Percentiles rank a stretch among this genome's conserved stretches.
Conservation (phyloP, 2,888 invertebrate genomes). For the Spisula solida region DNA sequence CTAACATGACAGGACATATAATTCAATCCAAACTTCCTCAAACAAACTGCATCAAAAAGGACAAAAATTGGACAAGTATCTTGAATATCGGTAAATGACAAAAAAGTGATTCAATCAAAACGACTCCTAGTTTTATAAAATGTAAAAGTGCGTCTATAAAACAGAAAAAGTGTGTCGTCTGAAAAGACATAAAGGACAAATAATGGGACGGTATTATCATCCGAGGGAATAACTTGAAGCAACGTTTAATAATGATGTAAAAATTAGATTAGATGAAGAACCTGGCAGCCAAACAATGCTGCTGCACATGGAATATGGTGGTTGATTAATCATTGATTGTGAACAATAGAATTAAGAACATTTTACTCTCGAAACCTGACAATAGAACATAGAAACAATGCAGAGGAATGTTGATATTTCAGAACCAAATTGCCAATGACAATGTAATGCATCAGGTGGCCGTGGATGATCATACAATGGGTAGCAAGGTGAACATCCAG, state of each 20-base stretch:
- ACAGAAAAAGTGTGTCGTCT: not conserved
- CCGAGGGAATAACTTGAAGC: not conserved
- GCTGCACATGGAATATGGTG: not conserved
- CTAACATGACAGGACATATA: not conserved
- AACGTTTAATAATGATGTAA: conserved; percentile 4
- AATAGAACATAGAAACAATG: too few relatives aligned
- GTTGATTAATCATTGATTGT: too few relatives aligned
- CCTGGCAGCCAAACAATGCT: not conserved
- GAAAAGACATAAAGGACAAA: not conserved
- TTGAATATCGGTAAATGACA: not conserved
- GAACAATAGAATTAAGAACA: too few relatives aligned
- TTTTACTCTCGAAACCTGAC: too few relatives aligned
- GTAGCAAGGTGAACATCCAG: too few relatives aligned
- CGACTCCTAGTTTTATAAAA: not conserved
- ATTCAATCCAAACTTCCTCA: not conserved
- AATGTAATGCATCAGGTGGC: too few relatives aligned
- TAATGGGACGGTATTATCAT: not conserved
- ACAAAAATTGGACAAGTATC: not conserved
- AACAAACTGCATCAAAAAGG: not conserved
- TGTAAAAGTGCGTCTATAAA: too few relatives aligned
- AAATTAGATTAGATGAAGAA: not conserved
- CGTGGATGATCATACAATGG: too few relatives aligned
- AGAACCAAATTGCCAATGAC: too few relatives aligned
- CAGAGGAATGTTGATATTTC: too few relatives aligned
- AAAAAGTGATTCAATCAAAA: conserved; percentile 14